phyloP scores from a whole-genome alignment of 1,140 invertebrate genomes.

The Anagrus nilaparvatae region DNA sequence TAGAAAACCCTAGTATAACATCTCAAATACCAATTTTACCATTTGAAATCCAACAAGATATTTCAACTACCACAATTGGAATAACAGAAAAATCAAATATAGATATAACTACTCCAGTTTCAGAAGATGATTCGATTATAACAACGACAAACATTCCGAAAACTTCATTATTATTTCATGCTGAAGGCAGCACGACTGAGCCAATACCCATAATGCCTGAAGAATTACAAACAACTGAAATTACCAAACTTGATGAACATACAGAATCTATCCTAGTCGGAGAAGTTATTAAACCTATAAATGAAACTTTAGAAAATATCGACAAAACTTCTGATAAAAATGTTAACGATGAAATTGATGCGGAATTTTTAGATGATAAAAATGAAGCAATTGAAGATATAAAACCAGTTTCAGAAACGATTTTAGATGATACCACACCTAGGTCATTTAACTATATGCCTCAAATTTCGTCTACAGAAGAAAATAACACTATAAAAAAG shows the following conservation, averaged over 20 bases:
- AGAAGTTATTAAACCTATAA: no score
- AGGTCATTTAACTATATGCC: constrained; percentile 24
- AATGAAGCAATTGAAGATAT: constrained; percentile 13
- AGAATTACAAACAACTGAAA: constrained; percentile 32
- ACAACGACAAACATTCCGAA: constrained; percentile 22
- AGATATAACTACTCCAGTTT: neutral
- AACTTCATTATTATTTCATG: constrained; percentile 13
- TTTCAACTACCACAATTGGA: constrained; percentile 27
- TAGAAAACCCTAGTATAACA: constrained; percentile 30
- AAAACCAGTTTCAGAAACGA: constrained; percentile 34
- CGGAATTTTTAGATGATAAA: no score
- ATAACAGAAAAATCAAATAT: constrained; percentile 13
- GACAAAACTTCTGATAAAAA: neutral
- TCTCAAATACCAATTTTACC: constrained; percentile 36
- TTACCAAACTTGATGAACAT: constrained; percentile 5
- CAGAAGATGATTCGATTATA: constrained; percentile 14
- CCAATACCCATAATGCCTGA: constrained; percentile 36
- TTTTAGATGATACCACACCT: constrained; percentile 29
- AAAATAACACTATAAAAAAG: constrained; percentile 4
- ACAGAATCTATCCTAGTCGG: constrained; percentile 11
- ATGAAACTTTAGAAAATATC: no score
- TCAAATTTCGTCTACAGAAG: constrained; percentile 22
- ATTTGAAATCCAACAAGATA: constrained; percentile 34
- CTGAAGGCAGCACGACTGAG: constrained; percentile 32
- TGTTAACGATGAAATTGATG: neutral